A percentile compares a stretch with the other conserved stretches of the same genome.
These are phyloP conservation scores for Pseudocheirus occidentalis DNA, from an alignment of 2,797 vertebrate species.

Conservation along the genomic window DNA sequence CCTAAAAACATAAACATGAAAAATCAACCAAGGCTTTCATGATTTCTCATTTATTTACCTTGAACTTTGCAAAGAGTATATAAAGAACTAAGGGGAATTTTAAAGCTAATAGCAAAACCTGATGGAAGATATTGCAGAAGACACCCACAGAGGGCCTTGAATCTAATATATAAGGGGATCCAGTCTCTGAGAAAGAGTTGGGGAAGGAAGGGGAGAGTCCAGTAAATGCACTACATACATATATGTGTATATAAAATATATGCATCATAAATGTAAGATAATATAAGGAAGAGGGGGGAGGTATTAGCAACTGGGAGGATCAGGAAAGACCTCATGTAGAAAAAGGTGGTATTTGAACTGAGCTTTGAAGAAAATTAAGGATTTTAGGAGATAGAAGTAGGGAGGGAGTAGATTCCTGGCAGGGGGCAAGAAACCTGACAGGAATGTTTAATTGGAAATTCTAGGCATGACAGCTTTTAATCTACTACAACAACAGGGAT, in stretches of 20 bases:
- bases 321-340: neutral
- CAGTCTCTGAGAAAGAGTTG: neutral
- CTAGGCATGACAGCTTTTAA: neutral
- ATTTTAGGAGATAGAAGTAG: neutral
- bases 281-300: neutral
- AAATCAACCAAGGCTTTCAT: slow-evolving; percentile 47
- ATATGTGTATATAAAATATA: neutral
- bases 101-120: slow-evolving; percentile 23
- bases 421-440: slow-evolving; percentile 25
- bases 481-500: neutral
- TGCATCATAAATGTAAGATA: neutral
- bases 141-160: neutral
- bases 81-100: slow-evolving; percentile 24
- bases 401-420: neutral
- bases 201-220: neutral
- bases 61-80: slow-evolving; percentile 7
- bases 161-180: neutral
- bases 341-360: slow-evolving; percentile 30
- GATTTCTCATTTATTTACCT: slow-evolving; percentile 37
- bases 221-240: neutral
- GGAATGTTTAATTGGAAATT: neutral
- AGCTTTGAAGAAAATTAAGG: slow-evolving; percentile 25
- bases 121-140: slow-evolving; percentile 45
- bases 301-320: slow-evolving; percentile 8
- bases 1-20: slow-evolving; percentile 83